These are phyloP conservation scores for Petrocephalus microphthalmus DNA, from an alignment of 2,113 vertebrate genomes.

Conservation along the genomic window DNA sequence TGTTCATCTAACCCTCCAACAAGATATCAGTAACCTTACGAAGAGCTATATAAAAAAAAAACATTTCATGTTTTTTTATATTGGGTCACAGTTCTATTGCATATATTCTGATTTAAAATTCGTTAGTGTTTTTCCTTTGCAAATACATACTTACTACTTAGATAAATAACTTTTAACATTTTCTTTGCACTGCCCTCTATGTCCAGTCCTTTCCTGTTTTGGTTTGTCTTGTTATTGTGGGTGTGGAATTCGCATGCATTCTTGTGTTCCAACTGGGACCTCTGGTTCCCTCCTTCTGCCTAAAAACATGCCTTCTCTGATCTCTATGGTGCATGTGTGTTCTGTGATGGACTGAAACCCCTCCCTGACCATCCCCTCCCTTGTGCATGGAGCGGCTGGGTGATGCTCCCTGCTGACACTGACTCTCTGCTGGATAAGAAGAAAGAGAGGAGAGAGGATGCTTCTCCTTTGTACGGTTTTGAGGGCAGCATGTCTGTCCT, in stretches of 20 bases:
- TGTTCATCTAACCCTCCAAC: background rate
- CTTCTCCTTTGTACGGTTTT: background rate
- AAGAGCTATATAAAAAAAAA: no score
- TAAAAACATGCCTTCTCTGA: background rate
- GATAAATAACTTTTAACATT: background rate
- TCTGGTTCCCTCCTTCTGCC: background rate
- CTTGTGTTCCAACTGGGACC: background rate
- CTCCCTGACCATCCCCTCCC: background rate
- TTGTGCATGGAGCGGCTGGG: background rate
- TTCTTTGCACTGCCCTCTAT: background rate
- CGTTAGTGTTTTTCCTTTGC: background rate
- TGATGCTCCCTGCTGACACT: background rate
- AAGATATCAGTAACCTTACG: background rate
- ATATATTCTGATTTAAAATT: background rate
- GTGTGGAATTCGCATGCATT: background rate
- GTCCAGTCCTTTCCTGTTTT: background rate
- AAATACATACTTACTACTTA: background rate
- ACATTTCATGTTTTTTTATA: no score
- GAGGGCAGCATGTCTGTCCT: background rate
- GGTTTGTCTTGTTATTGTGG: background rate
- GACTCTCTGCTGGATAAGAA: background rate
- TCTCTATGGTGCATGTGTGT: background rate
- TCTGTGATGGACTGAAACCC: background rate
- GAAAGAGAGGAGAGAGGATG: background rate
- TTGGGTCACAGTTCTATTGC: background rate